These are phyloP conservation scores for Microctonus hyperodae DNA, from an alignment of 2,888 invertebrate species.

Conservation along the genomic window DNA sequence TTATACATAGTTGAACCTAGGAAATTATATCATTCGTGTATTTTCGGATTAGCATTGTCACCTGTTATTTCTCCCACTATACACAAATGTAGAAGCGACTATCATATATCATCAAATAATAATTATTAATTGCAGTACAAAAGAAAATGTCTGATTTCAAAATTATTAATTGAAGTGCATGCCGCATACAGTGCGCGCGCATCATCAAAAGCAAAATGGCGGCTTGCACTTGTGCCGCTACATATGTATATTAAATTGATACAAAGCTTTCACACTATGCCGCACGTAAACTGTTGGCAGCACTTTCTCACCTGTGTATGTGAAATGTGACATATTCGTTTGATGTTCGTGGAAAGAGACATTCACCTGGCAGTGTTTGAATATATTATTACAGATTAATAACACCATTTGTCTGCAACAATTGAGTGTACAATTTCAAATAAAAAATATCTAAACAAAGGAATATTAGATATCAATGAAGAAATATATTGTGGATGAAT, in stretches of 20 bases:
- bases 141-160: no score
- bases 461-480: not conserved
- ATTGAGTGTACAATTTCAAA: not conserved
- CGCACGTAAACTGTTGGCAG: not conserved
- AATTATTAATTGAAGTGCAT: not conserved
- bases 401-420: not conserved
- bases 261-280: not conserved
- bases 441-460: no score
- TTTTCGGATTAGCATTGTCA: no score
- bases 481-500: constrained; percentile 17
- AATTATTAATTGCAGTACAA: no score
- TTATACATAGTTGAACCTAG: no score
- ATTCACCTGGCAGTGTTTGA: constrained; percentile 5
- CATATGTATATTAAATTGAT: no score
- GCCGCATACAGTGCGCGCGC: not conserved
- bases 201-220: not conserved
- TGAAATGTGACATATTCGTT: constrained; percentile 10
- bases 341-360: not conserved
- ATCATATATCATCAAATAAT: no score
- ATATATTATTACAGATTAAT: not conserved
- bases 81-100: no score
- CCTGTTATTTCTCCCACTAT: no score
- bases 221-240: no score
- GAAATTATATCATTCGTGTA: no score
- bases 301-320: not conserved